Base-by-base conservation (phyloP, 2,888 invertebrate species). In the Mycalesis mineus region DNA sequence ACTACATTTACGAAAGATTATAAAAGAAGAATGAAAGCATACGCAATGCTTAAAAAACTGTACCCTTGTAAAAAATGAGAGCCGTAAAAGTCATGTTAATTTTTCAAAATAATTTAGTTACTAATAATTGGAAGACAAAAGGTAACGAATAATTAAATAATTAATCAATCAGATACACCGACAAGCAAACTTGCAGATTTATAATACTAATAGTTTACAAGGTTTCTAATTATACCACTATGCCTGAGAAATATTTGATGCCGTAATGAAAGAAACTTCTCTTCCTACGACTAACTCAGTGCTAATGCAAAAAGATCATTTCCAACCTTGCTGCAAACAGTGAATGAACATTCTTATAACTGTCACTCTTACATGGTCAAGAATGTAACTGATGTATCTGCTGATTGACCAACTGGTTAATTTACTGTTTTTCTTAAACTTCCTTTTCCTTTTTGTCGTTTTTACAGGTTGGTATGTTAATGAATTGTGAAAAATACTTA, bases 331-430 rank as follows among this genome's bases (percentile, higher is more conserved):
- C 48, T 41, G 36, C 31, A 36, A 42, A 29, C 44, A 41, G 54
- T 62, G 60, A 62, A 62, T 62, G 62, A 60, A 62, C 51, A 60
- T 60, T 62, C 62, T 48, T 60, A 37, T 62, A 62, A 62, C 60
- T 60, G 62, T 62, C 47, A 48, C 45, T 37, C 60, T 54, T 45
- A 60, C 58, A 60, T 58, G 54, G 61, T 13, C 39, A 50, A 55
- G 62, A 62, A 60, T 60, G 60, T 54, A 51, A 57, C 42, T 22
- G 47, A 56, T 56, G 41, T 53, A 37, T 39, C 9, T 11, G 11
- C 51, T 51, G 47, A 60, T 57, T 51, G 51, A 57, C 33, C 41
- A 47, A 33, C 22, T 50, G 1, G 49, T 44, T 52, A 39, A 37
- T 37, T 37, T 28, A 39, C 39, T 9, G 49, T 41, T 17, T 53